Percentiles rank a stretch among this genome's conserved stretches.
These are phyloP conservation scores for Parauchenoglanis ngamensis DNA, from an alignment of 2,797 vertebrate genomes.

Conservation along the genomic window DNA sequence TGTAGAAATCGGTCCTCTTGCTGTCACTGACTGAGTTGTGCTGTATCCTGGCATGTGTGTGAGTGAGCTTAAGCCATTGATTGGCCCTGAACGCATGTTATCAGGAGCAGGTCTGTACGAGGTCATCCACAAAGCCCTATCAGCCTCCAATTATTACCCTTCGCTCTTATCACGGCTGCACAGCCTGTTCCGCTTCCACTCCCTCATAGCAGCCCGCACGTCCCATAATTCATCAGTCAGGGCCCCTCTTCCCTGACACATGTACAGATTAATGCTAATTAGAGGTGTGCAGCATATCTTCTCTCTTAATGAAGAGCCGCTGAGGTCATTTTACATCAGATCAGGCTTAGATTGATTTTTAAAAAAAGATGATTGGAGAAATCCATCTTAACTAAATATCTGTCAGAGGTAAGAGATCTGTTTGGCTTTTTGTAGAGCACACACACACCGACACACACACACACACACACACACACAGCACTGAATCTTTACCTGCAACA, in stretches of 20 bases:
- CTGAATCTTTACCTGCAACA: slow-evolving; percentile 6
- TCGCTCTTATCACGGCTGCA: slow-evolving; percentile 24
- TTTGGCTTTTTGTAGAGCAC: not conserved
- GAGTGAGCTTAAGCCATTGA: slow-evolving; percentile 22
- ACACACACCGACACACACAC: not conserved
- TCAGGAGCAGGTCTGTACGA: slow-evolving; percentile 28
- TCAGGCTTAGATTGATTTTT: not conserved
- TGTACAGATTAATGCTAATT: slow-evolving; percentile 46
- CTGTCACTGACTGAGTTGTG: not conserved
- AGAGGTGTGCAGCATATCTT: slow-evolving; percentile 8
- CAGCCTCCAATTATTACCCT: slow-evolving; percentile 40
- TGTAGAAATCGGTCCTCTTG: not conserved
- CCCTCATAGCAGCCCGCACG: slow-evolving; percentile 2
- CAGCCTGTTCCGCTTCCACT: slow-evolving; percentile 38
- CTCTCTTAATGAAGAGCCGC: slow-evolving; percentile 20
- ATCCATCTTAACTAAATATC: not conserved
- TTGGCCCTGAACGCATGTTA: slow-evolving; percentile 36
- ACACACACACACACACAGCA: not conserved
- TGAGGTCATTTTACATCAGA: not conserved
- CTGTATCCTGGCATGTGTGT: not conserved
- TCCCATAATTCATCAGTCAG: slow-evolving; percentile 47
- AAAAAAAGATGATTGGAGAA: slow-evolving; percentile 7
- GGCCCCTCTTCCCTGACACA: slow-evolving; percentile 28
- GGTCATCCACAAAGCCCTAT: slow-evolving; percentile 46
- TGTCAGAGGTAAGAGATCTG: not conserved